Evolutionary conservation across 2,888 invertebrate species (phyloP).

Genomic region (Incurvaria masculella): DNA sequence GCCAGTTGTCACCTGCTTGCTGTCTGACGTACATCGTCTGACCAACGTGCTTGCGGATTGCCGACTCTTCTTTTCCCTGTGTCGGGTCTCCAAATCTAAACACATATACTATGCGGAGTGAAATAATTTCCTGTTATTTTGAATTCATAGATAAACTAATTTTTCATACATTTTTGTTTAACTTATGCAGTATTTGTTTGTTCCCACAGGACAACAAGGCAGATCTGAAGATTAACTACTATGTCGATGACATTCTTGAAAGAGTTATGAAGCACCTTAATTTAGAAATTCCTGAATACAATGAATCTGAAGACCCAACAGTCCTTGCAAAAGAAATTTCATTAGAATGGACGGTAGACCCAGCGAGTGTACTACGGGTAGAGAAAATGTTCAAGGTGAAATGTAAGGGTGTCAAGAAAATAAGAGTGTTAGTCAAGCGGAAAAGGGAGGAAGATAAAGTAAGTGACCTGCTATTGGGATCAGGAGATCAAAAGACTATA

Average conservation of each 20-base stretch:
- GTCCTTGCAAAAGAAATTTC: slow-evolving; percentile 43
- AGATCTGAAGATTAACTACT: slow-evolving; percentile 82
- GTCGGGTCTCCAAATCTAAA: too few species aligned
- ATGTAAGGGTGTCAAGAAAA: slow-evolving; percentile 48
- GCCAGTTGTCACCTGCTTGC: too few species aligned
- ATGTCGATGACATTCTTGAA: slow-evolving; percentile 80
- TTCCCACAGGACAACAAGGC: slow-evolving; percentile 89
- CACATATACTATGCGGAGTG: too few species aligned
- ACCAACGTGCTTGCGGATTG: too few species aligned
- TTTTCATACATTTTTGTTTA: too few species aligned
- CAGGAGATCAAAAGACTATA: too few species aligned
- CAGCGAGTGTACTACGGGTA: slow-evolving; percentile 55
- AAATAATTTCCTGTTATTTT: too few species aligned
- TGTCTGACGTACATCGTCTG: too few species aligned
- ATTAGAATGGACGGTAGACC: slow-evolving; percentile 72
- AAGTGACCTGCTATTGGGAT: too few species aligned
- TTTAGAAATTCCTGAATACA: slow-evolving; percentile 71
- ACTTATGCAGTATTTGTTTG: too few species aligned
- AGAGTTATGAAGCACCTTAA: slow-evolving; percentile 72
- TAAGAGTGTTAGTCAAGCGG: slow-evolving; percentile 33
- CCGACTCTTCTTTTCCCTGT: too few species aligned
- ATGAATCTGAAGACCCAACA: slow-evolving; percentile 63
- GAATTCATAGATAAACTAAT: too few species aligned
- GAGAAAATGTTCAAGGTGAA: slow-evolving; percentile 56
- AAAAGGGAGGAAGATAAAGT: slow-evolving; percentile 21